These are phyloP conservation scores for Rhinoptilus africanus DNA, from an alignment of 2,113 vertebrate species.

Conservation along the genomic window DNA sequence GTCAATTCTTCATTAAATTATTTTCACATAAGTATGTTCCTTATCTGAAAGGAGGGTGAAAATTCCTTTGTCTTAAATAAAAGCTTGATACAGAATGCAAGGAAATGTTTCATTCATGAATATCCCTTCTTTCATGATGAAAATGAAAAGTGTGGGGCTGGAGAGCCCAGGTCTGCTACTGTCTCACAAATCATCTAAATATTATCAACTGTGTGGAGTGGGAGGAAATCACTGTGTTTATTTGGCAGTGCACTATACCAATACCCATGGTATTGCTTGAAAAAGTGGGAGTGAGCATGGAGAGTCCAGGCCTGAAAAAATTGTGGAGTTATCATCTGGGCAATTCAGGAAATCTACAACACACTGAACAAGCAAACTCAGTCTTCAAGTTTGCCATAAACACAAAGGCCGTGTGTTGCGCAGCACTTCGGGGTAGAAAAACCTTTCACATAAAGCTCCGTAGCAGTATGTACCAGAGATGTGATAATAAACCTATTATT, in stretches of 20 bases:
- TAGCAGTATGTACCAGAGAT: background rate
- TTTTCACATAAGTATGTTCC: background rate
- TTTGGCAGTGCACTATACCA: background rate
- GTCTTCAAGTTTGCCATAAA: background rate
- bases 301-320: background rate
- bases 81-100: background rate
- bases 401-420: background rate
- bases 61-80: background rate
- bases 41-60: background rate
- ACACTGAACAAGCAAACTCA: background rate
- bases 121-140: background rate
- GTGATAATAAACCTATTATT: background rate
- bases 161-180: background rate
- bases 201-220: background rate
- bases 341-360: background rate
- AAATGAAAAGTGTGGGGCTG: background rate
- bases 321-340: background rate
- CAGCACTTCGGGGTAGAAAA: background rate
- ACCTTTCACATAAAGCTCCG: background rate
- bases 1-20: background rate
- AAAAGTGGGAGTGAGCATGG: background rate
- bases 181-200: background rate
- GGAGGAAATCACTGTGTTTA: background rate
- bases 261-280: background rate
- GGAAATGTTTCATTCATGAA: background rate